A percentile compares a stretch with the other conserved stretches of the same genome.
Evolutionary conservation across 2,888 invertebrate species (phyloP).

Genomic region (Sinelater perroti): DNA sequence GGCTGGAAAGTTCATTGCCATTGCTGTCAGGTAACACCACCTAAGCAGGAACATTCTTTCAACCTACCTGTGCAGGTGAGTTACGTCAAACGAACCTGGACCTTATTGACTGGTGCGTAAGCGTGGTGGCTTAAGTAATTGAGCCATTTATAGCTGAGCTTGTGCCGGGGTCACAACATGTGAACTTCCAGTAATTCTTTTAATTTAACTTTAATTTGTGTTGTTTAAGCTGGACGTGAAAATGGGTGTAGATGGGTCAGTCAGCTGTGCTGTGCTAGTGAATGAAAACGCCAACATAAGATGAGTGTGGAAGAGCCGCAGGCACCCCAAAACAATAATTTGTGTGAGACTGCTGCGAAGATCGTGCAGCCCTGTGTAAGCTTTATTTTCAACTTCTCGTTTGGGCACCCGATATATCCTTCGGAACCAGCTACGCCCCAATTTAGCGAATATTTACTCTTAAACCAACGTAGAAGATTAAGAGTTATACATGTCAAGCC

Average conservation of each 20-base stretch:
- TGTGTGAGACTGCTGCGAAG: conserved; percentile 33
- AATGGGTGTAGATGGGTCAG: conserved; percentile 14
- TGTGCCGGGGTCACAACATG: conserved; percentile 17
- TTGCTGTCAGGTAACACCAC: conserved; percentile 2
- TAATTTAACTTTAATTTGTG: conserved; percentile 20
- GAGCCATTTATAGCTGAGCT: conserved; percentile 15
- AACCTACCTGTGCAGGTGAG: conserved; percentile 9
- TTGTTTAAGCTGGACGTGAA: conserved; percentile 5
- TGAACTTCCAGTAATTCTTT: conserved; percentile 21
- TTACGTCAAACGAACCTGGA: conserved; percentile 14
- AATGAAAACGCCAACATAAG: conserved; percentile 22
- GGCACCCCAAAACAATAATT: conserved; percentile 7
- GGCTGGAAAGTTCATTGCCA: conserved; percentile 15
- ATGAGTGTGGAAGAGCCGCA: conserved; percentile 22
- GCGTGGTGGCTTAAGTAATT: conserved; percentile 17
- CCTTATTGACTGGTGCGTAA: conserved; percentile 32
- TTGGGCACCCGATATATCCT: conserved; percentile 54
- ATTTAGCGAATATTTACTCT: conserved; percentile 55
- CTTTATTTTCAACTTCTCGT: conserved; percentile 45
- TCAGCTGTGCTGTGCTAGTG: background rate
- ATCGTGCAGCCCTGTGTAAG: conserved; percentile 33
- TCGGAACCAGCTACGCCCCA: conserved; percentile 52
- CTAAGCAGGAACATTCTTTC: conserved; percentile 4
- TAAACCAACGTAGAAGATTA: conserved; percentile 53
- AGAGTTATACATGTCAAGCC: conserved; percentile 56